Evolutionary conservation across 2,888 invertebrate species (phyloP), one percentile per base, ranked within the genome.

Genomic region (Apamea sordens): DNA sequence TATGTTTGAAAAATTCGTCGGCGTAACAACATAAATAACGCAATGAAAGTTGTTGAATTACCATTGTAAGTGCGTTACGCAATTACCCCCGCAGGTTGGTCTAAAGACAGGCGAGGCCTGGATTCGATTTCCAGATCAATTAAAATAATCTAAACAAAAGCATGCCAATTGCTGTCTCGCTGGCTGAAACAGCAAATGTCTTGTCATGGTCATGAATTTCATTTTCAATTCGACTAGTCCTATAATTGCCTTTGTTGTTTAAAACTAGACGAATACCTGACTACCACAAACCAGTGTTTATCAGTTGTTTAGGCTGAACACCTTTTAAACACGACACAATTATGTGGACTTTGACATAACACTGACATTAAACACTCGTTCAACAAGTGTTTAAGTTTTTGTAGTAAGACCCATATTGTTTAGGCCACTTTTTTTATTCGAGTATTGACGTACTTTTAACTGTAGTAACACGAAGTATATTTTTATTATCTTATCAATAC

Each of bases 51-150:
- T 32, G 32, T 50, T 56, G 10, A 50, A 56, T 32, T 50, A 4
- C 28, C 4, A 4, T 4, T 69, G 13, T 15, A 50, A 70, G 59
- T 24, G 69, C 24, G 8, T 24, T 36, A 36, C 5, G 1, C 7
- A 53, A 15, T 32, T 32, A 53, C 32, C n/a, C n/a, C 70, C 6
- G 36, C 18, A 70, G 50, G 7, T 41, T n/a, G 36, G 10, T 41
- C 36, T 21, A 21, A 64, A 21, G 6, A 0, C 18, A 36, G n/a
- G 18, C 15, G 36, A 71, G n/a, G 11, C 11, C n/a, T 21, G 65
- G 36, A 18, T 70, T 71, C 56, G 64, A 56, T 75, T 74, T n/a
- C 44, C 64, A 41, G 41, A 64, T 74, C 2, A 32, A 44, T 5
- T 2, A 59, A 21, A 32, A 32, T 32, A 32, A 32, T 32, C 3